A percentile compares a stretch with the other conserved stretches of the same genome.
phyloP scores from a whole-genome alignment of 2,888 invertebrate species.

The Alviniconcha strummeri region DNA sequence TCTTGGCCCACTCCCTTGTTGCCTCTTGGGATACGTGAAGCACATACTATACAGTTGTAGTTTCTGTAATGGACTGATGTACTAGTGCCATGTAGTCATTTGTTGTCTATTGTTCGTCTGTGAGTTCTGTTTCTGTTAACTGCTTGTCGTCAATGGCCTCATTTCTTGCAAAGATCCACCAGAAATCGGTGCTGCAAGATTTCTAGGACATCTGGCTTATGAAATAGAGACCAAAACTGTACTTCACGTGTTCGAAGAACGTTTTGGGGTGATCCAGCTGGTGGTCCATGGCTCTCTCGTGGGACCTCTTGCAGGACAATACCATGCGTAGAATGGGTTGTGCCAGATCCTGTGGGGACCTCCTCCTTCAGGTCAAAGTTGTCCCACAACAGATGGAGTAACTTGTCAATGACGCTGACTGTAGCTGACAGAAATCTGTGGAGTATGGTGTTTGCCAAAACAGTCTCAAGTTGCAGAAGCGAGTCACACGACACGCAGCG shows the following conservation, averaged over 20 bases:
- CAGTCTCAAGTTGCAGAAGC: slow-evolving; percentile 41
- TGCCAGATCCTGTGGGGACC: slow-evolving; percentile 38
- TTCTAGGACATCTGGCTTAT: background rate
- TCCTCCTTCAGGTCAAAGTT: slow-evolving; percentile 45
- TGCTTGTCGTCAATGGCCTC: background rate
- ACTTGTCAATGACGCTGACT: slow-evolving; percentile 37
- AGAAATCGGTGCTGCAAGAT: background rate
- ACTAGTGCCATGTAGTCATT: slow-evolving; percentile 43
- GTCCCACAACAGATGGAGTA: slow-evolving; percentile 43
- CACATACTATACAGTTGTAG: slow-evolving; percentile 43
- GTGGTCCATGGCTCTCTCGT: background rate
- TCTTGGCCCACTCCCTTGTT: slow-evolving; percentile 37
- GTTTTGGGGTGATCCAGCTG: background rate
- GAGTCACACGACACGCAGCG: slow-evolving; percentile 37
- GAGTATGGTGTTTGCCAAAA: slow-evolving; percentile 37
- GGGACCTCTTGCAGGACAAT: slow-evolving; percentile 41
- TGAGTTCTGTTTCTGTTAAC: slow-evolving; percentile 18
- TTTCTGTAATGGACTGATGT: slow-evolving; percentile 41
- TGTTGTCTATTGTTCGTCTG: slow-evolving; percentile 19
- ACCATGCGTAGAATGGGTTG: slow-evolving; percentile 41
- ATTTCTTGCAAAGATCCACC: slow-evolving; percentile 1
- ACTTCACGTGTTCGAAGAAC: background rate
- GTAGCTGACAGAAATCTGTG: slow-evolving; percentile 29
- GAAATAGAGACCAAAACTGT: background rate
- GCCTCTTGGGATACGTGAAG: slow-evolving; percentile 39